Percentiles rank a stretch among this genome's conserved stretches.
Conservation (phyloP, 2,797 vertebrate species). For the Urosaurus nigricauda region DNA sequence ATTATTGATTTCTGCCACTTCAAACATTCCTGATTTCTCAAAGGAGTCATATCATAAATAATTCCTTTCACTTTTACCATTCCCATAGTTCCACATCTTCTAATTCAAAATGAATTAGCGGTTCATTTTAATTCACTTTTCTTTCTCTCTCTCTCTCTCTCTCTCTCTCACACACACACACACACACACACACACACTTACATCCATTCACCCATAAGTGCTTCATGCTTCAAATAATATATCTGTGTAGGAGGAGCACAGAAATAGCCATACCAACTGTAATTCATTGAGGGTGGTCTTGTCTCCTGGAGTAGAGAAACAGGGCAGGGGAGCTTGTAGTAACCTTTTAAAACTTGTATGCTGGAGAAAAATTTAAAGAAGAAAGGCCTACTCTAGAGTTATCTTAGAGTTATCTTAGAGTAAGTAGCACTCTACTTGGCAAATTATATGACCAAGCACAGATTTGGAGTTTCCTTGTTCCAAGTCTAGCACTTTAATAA, state of each 20-base stretch:
- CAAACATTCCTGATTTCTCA: conserved; percentile 38
- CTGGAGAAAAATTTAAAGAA: no score
- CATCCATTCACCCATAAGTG: neutral
- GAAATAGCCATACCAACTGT: neutral
- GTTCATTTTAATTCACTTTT: neutral
- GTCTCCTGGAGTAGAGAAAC: no score
- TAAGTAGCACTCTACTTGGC: no score
- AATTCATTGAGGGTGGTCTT: neutral
- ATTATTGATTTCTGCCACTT: conserved; percentile 62
- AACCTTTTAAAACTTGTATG: no score
- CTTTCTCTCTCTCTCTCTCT: neutral
- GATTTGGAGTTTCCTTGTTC: no score
- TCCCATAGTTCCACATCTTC: conserved; percentile 15
- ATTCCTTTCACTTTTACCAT: conserved; percentile 33
- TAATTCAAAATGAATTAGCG: neutral
- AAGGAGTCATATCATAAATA: conserved; percentile 23
- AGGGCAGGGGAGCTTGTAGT: no score
- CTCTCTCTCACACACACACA: neutral
- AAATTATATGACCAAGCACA: no score
- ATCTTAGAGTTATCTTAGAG: no score
- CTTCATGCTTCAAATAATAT: neutral
- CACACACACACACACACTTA: neutral
- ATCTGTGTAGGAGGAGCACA: neutral
- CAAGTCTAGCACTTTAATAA: no score
- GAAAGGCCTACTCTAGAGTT: no score